Evolutionary conservation across 2,113 vertebrate species (phyloP).

Genomic region (Miniopterus natalensis): DNA sequence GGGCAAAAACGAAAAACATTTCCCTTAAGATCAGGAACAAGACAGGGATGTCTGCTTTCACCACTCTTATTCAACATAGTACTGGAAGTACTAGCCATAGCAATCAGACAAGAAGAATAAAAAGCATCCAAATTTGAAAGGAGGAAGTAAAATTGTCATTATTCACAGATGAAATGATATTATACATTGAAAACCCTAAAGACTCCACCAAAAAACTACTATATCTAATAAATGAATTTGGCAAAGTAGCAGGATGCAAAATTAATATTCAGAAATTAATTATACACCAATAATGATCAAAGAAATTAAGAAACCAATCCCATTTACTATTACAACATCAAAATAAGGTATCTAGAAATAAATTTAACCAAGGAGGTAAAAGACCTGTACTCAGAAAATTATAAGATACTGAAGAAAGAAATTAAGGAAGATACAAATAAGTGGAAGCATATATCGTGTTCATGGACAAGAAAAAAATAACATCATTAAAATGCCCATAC

Average conservation of each 20-base stretch:
- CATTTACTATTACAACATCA: neutral
- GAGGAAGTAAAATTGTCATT: neutral
- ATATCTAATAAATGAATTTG: neutral
- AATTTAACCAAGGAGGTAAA: neutral
- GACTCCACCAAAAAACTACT: neutral
- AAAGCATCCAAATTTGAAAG: neutral
- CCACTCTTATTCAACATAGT: neutral
- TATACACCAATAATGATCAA: neutral
- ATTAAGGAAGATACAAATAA: neutral
- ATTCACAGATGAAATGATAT: neutral
- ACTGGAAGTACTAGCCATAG: neutral
- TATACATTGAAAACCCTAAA: neutral
- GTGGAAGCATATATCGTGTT: neutral
- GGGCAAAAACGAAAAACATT: neutral
- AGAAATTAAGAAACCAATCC: neutral
- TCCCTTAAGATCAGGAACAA: neutral
- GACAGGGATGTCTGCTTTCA: neutral
- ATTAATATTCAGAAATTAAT: neutral
- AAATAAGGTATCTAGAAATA: neutral
- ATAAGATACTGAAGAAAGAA: neutral
- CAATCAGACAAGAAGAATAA: neutral
- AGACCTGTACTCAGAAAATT: neutral
- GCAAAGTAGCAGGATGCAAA: neutral
- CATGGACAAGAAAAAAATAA: neutral
- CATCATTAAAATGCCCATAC: neutral